Evolutionary conservation across 2,113 vertebrate genomes (phyloP), one percentile per base, ranked within the genome.

Genomic region (Actenoides lindsayi): DNA sequence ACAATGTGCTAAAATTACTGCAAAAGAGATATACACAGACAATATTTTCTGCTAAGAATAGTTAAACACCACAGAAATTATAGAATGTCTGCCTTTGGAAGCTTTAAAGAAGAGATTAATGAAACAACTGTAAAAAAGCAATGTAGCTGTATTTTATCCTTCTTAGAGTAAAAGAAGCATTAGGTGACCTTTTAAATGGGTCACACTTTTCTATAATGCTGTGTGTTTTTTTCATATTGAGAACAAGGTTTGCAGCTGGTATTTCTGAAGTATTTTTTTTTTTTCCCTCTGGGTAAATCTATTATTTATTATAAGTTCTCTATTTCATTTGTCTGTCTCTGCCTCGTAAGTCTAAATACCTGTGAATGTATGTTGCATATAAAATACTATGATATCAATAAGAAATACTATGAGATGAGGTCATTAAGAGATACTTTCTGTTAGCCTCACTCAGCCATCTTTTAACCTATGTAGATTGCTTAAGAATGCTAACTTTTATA

Each of bases 91-190:
- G 80, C 77, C 64, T 92, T 89, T 11, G 7, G 35, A 78, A 70
- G 93, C 73, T 87, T 94, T 95, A 85, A 59, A 85, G 87, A 85
- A 84, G 48, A 75, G 94, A 89, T 95, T 96, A 95, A 84, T 78
- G 90, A 91, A 89, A 93, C 87, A 94, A 89, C 94, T 93, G 92
- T 91, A 93, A 96, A 96, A 96, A 94, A 87, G 41, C 92, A 84
- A 87, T 94, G 81, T 87, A 85, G 90, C 28, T 96, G 87, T 71
- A 56, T 70, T 89, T 96, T 94, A 91, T 91, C 91, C 84, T 91
- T 78, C 51, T 56, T 59, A 48, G 44, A 68, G 44, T 62, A 82
- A 91, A 93, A 75, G 93, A 81, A 94, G 90, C 95, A 97, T 95
- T 96, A 89, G 30, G 35, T 90, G 87, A 94, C 94, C 81, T 89